Evolutionary conservation across 2,113 vertebrate species (phyloP).

Genomic region (Bungarus multicinctus): DNA sequence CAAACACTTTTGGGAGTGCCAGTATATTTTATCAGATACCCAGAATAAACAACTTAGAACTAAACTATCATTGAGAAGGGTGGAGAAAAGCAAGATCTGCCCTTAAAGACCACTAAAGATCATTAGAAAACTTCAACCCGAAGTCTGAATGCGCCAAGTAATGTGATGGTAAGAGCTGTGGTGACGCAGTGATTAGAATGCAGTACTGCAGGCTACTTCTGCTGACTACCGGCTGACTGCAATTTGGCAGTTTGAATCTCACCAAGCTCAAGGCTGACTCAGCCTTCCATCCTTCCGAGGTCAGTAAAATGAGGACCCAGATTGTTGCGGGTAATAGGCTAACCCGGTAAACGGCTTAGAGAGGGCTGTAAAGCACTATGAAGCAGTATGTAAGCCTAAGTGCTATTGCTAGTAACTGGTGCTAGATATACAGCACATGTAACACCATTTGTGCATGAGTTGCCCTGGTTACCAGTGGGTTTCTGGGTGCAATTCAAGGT

Average conservation of each 20-base stretch:
- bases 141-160: background rate
- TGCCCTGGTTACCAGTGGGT: background rate
- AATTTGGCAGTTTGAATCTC: no score
- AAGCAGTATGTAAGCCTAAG: no score
- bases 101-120: background rate
- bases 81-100: background rate
- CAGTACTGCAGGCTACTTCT: no score
- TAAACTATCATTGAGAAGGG: background rate
- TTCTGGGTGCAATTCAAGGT: background rate
- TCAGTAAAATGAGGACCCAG: no score
- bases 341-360: no score
- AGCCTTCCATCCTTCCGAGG: no score
- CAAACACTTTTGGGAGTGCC: background rate
- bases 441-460: background rate
- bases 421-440: background rate
- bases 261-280: no score
- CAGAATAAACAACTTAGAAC: background rate
- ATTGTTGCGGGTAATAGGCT: no score
- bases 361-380: no score
- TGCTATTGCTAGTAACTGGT: background rate
- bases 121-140: background rate
- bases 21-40: background rate
- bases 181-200: no score
- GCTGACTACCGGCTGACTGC: no score
- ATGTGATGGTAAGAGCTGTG: no score